These are phyloP conservation scores for Atethmia centrago DNA, from an alignment of 2,888 invertebrate genomes.

Conservation along the genomic window DNA sequence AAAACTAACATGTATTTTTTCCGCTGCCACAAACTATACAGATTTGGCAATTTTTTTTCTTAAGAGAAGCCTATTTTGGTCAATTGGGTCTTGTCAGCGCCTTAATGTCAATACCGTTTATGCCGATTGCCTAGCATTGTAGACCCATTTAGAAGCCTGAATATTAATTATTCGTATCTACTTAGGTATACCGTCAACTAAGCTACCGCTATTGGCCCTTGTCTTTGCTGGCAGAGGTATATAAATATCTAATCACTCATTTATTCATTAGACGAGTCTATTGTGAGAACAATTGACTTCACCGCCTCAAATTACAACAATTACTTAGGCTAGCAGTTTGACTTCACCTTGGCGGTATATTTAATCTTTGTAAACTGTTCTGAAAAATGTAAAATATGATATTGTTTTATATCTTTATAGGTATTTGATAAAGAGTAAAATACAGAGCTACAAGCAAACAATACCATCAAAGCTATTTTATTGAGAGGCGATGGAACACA, in stretches of 20 bases:
- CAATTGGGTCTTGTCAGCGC: too few relatives aligned
- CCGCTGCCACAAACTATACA: too few relatives aligned
- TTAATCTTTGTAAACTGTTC: not conserved
- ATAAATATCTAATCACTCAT: slow-evolving; percentile 9
- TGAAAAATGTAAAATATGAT: not conserved
- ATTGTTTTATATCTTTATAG: too few relatives aligned
- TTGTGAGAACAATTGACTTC: slow-evolving; percentile 9
- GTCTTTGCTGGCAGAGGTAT: slow-evolving; percentile 5
- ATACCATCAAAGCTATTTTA: not conserved
- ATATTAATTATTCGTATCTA: slow-evolving; percentile 18
- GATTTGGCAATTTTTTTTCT: too few relatives aligned
- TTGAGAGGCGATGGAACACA: not conserved
- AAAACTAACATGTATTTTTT: too few relatives aligned
- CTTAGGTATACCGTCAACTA: not conserved
- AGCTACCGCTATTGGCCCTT: not conserved
- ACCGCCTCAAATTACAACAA: not conserved
- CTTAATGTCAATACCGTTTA: slow-evolving; percentile 16
- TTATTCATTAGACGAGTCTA: slow-evolving; percentile 13
- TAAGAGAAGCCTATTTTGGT: too few relatives aligned
- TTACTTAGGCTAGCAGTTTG: not conserved
- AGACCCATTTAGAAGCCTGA: not conserved
- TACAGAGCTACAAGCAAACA: not conserved
- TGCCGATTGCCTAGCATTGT: not conserved
- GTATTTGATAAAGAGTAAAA: not conserved
- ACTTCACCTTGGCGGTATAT: not conserved